phyloP scores from a whole-genome alignment of 2,888 invertebrate species.

The Lathronympha strigana region DNA sequence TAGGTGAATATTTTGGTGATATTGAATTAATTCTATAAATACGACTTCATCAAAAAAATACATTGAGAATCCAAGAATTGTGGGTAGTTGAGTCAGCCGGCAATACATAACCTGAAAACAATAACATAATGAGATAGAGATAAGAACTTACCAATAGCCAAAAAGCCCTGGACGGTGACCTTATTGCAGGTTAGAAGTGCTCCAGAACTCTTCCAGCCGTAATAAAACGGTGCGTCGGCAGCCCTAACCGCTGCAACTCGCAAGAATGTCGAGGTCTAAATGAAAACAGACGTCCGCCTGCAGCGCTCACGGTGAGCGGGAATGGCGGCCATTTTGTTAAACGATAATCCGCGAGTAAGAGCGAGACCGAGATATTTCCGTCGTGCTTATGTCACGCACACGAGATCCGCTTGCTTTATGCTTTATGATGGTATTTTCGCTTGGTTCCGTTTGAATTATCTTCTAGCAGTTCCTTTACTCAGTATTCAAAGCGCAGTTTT shows the following conservation, averaged over 20 bases:
- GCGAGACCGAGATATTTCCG: slow-evolving; percentile 51
- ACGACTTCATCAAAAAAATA: not conserved
- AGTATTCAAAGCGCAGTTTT: not conserved
- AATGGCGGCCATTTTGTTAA: slow-evolving; percentile 72
- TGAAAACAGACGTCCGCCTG: slow-evolving; percentile 34
- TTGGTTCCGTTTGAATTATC: slow-evolving; percentile 26
- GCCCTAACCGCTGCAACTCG: slow-evolving; percentile 26
- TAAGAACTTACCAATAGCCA: slow-evolving; percentile 25
- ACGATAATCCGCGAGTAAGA: slow-evolving; percentile 59
- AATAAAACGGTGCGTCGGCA: slow-evolving; percentile 13
- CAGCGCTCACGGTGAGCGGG: slow-evolving; percentile 40
- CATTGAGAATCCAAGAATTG: slow-evolving; percentile 13
- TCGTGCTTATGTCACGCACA: slow-evolving; percentile 29
- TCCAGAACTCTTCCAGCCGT: slow-evolving; percentile 32
- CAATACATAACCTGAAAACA: slow-evolving; percentile 33
- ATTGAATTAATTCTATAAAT: not conserved
- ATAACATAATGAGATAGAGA: slow-evolving; percentile 10
- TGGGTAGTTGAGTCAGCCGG: slow-evolving; percentile 27
- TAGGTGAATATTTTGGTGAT: too few relatives aligned
- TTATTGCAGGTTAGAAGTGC: not conserved
- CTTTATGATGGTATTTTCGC: slow-evolving; percentile 21
- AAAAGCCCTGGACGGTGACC: not conserved
- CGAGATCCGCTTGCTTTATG: slow-evolving; percentile 30
- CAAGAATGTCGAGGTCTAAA: slow-evolving; percentile 28
- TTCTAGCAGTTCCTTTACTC: slow-evolving; percentile 30